A percentile compares a stretch with the other conserved stretches of the same genome.
Evolutionary conservation across 2,797 vertebrate species (phyloP).

Genomic region (Denticeps clupeoides): DNA sequence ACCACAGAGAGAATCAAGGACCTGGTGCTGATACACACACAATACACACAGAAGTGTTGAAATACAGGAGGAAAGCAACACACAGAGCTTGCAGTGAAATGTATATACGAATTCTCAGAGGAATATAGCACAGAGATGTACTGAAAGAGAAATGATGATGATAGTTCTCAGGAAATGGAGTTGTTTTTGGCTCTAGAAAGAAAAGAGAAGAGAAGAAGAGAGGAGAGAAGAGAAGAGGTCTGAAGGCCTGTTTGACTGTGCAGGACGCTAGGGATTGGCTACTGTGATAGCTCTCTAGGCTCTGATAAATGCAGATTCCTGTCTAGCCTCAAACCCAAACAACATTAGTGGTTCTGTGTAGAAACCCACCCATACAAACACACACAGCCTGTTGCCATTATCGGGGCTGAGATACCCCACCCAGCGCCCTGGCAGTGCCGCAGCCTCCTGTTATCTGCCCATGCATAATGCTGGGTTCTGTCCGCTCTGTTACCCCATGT

Average conservation of each 20-base stretch:
- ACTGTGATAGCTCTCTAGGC: slow-evolving; percentile 48
- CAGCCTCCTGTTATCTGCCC: too few species aligned
- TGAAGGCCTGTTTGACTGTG: slow-evolving; percentile 36
- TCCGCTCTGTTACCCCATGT: too few species aligned
- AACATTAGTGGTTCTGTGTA: slow-evolving; percentile 15
- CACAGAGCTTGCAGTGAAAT: background rate
- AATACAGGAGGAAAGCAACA: background rate
- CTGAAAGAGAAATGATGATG: too few species aligned
- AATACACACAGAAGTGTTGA: background rate
- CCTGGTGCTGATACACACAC: background rate
- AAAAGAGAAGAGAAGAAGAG: background rate
- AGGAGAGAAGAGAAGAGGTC: slow-evolving; percentile 2
- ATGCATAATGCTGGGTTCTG: too few species aligned
- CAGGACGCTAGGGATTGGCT: slow-evolving; percentile 55
- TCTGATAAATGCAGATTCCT: slow-evolving; percentile 63
- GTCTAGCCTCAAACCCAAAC: slow-evolving; percentile 63
- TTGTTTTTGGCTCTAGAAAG: background rate
- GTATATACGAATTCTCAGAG: background rate
- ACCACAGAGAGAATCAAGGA: background rate
- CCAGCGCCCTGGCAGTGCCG: background rate
- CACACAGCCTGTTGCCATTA: slow-evolving; percentile 1
- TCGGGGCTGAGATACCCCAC: slow-evolving; percentile 8
- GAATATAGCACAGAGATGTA: background rate
- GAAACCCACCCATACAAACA: slow-evolving; percentile 16
- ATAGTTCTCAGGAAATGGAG: background rate